A percentile compares a stretch with the other conserved stretches of the same genome.
phyloP scores from a whole-genome alignment of 2,113 vertebrate species.

The Pao palembangensis region DNA sequence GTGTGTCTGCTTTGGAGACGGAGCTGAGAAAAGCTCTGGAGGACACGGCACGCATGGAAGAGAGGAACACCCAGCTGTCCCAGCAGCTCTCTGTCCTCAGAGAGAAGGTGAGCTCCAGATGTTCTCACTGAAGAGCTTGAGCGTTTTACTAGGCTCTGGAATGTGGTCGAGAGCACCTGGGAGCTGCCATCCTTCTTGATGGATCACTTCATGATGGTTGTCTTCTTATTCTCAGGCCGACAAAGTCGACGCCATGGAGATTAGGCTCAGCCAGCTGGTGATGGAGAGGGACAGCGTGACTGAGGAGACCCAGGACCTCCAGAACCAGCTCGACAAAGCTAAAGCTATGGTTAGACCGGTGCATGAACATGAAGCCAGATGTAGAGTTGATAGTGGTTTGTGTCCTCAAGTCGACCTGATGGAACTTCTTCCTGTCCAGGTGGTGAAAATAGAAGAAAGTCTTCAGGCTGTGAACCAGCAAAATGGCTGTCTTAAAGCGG shows the following conservation, averaged over 20 bases:
- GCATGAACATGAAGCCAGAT: too few relatives aligned
- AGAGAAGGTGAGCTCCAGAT: slow-evolving; percentile 61
- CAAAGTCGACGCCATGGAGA: slow-evolving; percentile 75
- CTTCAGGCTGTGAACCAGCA: slow-evolving; percentile 80
- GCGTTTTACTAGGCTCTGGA: too few relatives aligned
- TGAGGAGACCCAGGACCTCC: slow-evolving; percentile 73
- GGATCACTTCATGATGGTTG: background rate
- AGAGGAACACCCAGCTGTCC: slow-evolving; percentile 79
- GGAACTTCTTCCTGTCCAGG: slow-evolving; percentile 57
- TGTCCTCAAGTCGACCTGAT: background rate
- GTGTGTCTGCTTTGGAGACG: slow-evolving; percentile 79
- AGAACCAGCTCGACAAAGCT: slow-evolving; percentile 72
- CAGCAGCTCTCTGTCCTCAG: slow-evolving; percentile 70
- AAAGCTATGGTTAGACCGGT: slow-evolving; percentile 77
- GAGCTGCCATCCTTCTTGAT: background rate
- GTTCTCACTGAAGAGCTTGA: background rate
- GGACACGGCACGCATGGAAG: slow-evolving; percentile 72
- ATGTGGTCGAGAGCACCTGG: background rate
- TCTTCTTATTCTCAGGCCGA: slow-evolving; percentile 65
- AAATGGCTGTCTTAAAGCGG: slow-evolving; percentile 74
- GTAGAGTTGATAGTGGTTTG: background rate
- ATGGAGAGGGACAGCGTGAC: slow-evolving; percentile 78
- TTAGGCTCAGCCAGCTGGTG: slow-evolving; percentile 67
- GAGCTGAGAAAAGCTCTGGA: slow-evolving; percentile 80
- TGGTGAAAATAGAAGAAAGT: slow-evolving; percentile 76